Conservation (phyloP, 2,113 vertebrate species). For the Tylochromis polylepis region DNA sequence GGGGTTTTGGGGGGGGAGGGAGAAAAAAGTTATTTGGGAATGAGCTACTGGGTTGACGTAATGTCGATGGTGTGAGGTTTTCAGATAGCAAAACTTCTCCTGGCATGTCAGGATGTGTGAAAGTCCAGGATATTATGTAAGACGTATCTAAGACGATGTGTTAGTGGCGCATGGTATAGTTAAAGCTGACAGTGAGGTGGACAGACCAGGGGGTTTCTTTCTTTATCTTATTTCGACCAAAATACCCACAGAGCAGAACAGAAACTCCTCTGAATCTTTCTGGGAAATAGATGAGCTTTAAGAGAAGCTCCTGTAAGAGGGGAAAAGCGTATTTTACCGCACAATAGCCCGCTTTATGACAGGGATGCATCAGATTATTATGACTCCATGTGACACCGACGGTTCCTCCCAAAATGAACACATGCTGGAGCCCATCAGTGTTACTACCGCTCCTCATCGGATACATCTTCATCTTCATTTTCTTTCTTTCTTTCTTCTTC, state of each 20-base stretch:
- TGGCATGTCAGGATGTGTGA: background rate
- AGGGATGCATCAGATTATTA: background rate
- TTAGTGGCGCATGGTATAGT: background rate
- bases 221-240: background rate
- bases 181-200: background rate
- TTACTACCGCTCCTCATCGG: background rate
- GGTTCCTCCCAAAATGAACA: background rate
- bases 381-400: background rate
- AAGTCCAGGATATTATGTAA: background rate
- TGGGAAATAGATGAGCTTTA: background rate
- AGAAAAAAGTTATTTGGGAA: background rate
- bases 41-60: constrained; percentile 55
- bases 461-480: background rate
- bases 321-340: background rate
- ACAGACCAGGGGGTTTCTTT: background rate
- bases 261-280: background rate
- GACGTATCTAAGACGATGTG: background rate
- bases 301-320: background rate
- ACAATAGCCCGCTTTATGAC: background rate
- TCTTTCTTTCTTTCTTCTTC: background rate
- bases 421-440: background rate
- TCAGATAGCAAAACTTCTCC: background rate
- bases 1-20: too few species aligned
- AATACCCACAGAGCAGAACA: background rate
- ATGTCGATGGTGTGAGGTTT: constrained; percentile 12